These are phyloP conservation scores for Rhopalosiphum maidis DNA, from an alignment of 1,140 invertebrate genomes.

Conservation along the genomic window DNA sequence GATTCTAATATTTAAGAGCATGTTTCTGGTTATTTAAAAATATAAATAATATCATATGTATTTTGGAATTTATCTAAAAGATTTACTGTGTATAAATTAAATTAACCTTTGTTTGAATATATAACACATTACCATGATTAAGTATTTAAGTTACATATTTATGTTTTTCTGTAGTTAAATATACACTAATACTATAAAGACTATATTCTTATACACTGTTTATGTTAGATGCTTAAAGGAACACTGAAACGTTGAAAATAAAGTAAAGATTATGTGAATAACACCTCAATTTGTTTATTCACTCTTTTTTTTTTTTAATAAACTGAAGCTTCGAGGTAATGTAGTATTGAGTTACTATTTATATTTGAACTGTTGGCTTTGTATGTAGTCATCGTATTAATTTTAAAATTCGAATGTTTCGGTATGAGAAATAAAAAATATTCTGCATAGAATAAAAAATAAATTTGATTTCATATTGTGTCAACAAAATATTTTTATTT, in stretches of 20 bases:
- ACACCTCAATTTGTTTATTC: background rate
- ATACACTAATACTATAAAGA: background rate
- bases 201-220: background rate
- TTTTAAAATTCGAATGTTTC: background rate
- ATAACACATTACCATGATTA: background rate
- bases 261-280: background rate
- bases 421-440: background rate
- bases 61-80: too few relatives aligned
- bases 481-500: background rate
- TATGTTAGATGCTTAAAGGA: background rate
- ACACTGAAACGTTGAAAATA: background rate
- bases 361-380: background rate
- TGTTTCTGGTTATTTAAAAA: background rate
- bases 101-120: background rate
- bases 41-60: too few relatives aligned
- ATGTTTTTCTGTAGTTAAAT: background rate
- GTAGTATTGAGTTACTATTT: background rate
- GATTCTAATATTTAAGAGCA: background rate
- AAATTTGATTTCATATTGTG: background rate
- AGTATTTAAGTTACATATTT: background rate
- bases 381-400: background rate
- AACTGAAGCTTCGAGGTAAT: background rate
- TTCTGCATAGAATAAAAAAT: background rate
- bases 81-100: background rate
- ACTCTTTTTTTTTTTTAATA: background rate